Conservation (phyloP, 2,888 invertebrate species). For the Heliconius erato region DNA sequence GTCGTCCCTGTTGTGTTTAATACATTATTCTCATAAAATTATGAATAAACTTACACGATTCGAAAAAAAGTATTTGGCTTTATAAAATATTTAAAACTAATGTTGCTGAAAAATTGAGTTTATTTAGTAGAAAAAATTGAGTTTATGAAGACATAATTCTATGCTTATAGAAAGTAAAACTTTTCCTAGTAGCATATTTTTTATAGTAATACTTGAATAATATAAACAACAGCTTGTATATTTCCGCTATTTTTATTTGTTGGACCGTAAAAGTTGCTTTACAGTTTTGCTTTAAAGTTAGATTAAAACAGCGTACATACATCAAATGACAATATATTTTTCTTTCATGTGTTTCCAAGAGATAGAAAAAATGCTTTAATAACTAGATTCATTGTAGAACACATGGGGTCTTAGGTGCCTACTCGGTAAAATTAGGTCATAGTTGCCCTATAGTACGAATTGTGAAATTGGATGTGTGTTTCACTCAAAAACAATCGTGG, state of each 20-base stretch:
- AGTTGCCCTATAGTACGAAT: too few species aligned
- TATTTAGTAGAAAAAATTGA: constrained; percentile 21
- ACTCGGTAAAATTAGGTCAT: too few species aligned
- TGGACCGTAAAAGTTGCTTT: too few species aligned
- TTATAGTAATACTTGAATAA: constrained; percentile 25
- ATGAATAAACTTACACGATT: neutral
- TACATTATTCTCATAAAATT: neutral
- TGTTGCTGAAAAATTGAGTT: constrained; percentile 22
- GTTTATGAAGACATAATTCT: neutral
- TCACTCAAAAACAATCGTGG: too few species aligned
- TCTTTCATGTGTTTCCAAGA: too few species aligned
- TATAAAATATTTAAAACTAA: neutral
- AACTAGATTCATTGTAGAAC: too few species aligned
- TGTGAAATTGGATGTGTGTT: too few species aligned
- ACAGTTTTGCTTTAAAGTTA: too few species aligned
- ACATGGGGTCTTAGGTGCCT: too few species aligned
- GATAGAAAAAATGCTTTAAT: too few species aligned
- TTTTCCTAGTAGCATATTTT: constrained; percentile 34
- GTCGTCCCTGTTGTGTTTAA: neutral
- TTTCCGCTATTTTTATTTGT: neutral
- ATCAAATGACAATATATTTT: too few species aligned
- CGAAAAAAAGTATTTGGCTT: neutral
- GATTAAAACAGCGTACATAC: neutral
- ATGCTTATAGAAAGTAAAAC: neutral
- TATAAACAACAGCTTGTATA: constrained; percentile 36